Conservation (phyloP, 2,113 vertebrate genomes). For the Lagopus leucura region DNA sequence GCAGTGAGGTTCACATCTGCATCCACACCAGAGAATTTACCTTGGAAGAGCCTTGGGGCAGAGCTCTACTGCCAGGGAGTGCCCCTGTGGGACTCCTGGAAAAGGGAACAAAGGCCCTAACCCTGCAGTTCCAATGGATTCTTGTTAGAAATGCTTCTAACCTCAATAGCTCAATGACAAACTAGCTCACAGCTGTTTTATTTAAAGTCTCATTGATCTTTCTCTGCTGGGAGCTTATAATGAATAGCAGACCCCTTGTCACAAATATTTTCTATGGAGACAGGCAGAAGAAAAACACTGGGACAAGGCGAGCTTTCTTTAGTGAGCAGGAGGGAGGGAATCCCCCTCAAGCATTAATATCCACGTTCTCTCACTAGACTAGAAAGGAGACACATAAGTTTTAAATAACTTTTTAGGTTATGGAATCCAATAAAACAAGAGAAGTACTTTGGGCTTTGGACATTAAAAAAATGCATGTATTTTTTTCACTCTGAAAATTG, state of each 20-base stretch:
- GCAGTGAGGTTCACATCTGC: background rate
- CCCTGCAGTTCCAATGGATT: background rate
- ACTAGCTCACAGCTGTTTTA: constrained; percentile 12
- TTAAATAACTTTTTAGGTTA: background rate
- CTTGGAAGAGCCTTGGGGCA: background rate
- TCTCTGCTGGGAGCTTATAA: constrained; percentile 33
- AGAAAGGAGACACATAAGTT: background rate
- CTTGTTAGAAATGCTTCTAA: background rate
- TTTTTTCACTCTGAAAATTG: background rate
- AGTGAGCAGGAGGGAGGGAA: background rate
- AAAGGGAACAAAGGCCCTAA: background rate
- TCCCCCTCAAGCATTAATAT: constrained; percentile 4
- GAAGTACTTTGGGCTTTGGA: background rate
- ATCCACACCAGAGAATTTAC: background rate
- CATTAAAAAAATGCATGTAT: background rate
- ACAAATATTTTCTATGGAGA: constrained; percentile 26
- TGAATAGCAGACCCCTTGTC: constrained; percentile 18
- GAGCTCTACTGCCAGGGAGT: background rate
- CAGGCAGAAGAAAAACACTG: constrained; percentile 2
- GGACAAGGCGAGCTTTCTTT: constrained; percentile 47
- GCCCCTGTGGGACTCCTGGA: background rate
- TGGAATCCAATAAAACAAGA: background rate
- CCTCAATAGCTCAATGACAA: background rate
- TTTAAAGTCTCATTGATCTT: constrained; percentile 39
- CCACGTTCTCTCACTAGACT: background rate